These are phyloP conservation scores for Clepsis dumicolana DNA, from an alignment of 2,888 invertebrate species.

Conservation along the genomic window DNA sequence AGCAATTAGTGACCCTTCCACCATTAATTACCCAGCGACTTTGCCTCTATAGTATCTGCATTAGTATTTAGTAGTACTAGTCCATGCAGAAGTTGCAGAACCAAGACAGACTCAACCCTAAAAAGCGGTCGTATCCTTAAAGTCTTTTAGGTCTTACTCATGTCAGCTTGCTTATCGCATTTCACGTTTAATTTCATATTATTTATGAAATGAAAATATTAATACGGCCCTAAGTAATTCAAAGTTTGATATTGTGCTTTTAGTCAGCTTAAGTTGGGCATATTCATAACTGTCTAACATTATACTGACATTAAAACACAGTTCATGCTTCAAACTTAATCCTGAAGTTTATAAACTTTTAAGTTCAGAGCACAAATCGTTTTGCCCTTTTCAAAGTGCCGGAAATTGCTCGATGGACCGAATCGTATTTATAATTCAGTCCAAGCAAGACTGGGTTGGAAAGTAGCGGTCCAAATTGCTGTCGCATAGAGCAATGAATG, in stretches of 20 bases:
- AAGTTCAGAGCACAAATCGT: slow-evolving; percentile 2
- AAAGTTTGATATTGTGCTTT: no score
- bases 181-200: no score
- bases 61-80: neutral
- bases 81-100: no score
- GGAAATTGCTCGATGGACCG: slow-evolving; percentile 6
- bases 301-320: neutral
- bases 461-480: neutral
- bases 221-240: no score
- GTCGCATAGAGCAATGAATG: slow-evolving; percentile 15
- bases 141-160: no score
- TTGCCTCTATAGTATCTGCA: neutral
- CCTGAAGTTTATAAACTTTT: slow-evolving; percentile 5
- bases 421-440: slow-evolving; percentile 20
- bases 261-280: no score
- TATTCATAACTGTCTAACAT: neutral
- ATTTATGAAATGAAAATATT: no score
- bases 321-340: neutral
- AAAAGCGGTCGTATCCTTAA: no score
- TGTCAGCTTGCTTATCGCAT: no score
- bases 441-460: neutral
- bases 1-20: slow-evolving; percentile 19
- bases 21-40: slow-evolving; percentile 11
- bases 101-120: no score
- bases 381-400: neutral